These are phyloP conservation scores for Agonopterix subpropinquella DNA, from an alignment of 2,888 invertebrate genomes.

Conservation along the genomic window DNA sequence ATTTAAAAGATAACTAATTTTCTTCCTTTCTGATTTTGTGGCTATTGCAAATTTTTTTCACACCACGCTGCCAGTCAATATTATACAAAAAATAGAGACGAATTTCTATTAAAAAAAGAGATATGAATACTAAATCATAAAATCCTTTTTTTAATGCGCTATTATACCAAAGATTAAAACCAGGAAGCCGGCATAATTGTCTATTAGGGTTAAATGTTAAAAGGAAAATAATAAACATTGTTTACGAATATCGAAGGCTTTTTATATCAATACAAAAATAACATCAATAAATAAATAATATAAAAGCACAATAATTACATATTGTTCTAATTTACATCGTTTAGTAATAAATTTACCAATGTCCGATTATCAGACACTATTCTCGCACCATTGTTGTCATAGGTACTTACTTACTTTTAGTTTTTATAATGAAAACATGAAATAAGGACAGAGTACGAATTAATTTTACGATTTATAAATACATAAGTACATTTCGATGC, in stretches of 20 bases:
- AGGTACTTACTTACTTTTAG: not conserved
- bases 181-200: too few species aligned
- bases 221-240: constrained; percentile 19
- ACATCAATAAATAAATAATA: constrained; percentile 64
- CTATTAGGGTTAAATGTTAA: too few species aligned
- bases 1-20: too few species aligned
- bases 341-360: constrained; percentile 7
- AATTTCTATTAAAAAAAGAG: too few species aligned
- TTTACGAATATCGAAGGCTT: constrained; percentile 31
- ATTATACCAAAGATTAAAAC: too few species aligned
- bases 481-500: constrained; percentile 12
- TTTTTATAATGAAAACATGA: not conserved
- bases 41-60: too few species aligned
- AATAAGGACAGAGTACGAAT: constrained; percentile 1
- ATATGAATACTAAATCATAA: too few species aligned
- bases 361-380: constrained; percentile 1
- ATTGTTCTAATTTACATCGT: constrained; percentile 26
- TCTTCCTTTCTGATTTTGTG: too few species aligned
- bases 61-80: too few species aligned
- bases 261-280: constrained; percentile 51
- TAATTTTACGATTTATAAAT: not conserved
- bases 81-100: too few species aligned
- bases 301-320: constrained; percentile 51
- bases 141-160: too few species aligned
- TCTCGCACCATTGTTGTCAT: too few species aligned